Base-by-base conservation (phyloP, 2,113 vertebrate species). In the human (Homo sapiens) region DNA sequence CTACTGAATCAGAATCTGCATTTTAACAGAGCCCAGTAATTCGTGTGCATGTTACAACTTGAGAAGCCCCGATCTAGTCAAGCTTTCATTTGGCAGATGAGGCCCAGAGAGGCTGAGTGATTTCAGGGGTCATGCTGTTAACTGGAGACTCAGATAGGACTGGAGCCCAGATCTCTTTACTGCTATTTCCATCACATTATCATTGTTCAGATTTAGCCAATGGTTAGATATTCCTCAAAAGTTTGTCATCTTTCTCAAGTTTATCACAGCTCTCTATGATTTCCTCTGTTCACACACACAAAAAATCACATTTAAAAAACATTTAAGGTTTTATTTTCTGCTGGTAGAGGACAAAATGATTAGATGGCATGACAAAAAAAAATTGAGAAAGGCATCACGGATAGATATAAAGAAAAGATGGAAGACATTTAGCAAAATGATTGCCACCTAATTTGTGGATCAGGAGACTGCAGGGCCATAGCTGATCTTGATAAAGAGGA, bases 271-370 rank as follows among this genome's bases (percentile, higher is more conserved):
- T 89, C 38, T 81, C 25, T 95, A 6, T 57, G n/a, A 68, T 22
- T 94, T 93, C 23, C n/a, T 93, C 16, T 80, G 17, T 66, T 88
- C 59, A 30, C 59, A 61, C 59, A 59, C 22, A 40, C 11, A 27
- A 11, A 61, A 61, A 61, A 61, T 61, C 59, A 61, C 59, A 30
- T 35, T 79, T 12, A 8, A 68, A 85, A 70, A 80, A 70, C 64
- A 66, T 66, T 66, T 66, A 66, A 66, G 14, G 32, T 66, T 80
- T 91, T 40, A 27, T 89, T 66, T 91, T 72, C 90, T 81, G 13
- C 57, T 95, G 35, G 52, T 59, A 48, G 23, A 90, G 25, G 48
- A 78, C 52, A 94, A 94, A 87, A 90, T 79, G 68, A 94, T 86
- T 68, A 66, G 59, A 86, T 61, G 40, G 22, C 18, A 57, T 10